These are phyloP conservation scores for Scolopax bukidnonensis DNA, from an alignment of 2,797 vertebrate species.

Conservation along the genomic window DNA sequence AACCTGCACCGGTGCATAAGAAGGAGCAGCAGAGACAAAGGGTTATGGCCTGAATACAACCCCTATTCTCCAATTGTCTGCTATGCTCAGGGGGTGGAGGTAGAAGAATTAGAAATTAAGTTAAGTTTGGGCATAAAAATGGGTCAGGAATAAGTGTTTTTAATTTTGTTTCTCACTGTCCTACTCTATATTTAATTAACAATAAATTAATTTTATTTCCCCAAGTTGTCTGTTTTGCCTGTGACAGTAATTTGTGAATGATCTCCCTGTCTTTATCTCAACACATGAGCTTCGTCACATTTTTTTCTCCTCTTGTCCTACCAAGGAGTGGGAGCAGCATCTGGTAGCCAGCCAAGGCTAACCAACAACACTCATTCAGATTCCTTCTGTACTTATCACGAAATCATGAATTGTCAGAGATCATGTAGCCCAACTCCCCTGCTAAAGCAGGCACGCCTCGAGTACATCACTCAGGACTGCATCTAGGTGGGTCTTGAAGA, in stretches of 20 bases:
- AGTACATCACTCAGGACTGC: no score
- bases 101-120: neutral
- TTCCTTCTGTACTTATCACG: neutral
- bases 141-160: neutral
- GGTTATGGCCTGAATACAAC: neutral
- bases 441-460: no score
- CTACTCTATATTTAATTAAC: neutral
- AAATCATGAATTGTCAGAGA: no score
- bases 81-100: fast-evolving
- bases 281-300: neutral
- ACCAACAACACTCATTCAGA: neutral
- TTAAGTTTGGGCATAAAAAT: neutral
- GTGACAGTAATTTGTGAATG: neutral
- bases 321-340: neutral
- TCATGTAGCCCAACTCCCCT: no score
- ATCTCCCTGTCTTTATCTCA: neutral
- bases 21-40: neutral
- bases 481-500: no score
- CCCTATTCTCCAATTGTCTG: neutral
- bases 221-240: neutral
- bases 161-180: neutral
- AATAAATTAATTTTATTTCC: neutral
- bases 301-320: neutral
- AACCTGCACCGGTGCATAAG: neutral
- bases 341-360: neutral